Base-by-base conservation (phyloP, 2,797 vertebrate species). In the Anabacerthia variegaticeps region DNA sequence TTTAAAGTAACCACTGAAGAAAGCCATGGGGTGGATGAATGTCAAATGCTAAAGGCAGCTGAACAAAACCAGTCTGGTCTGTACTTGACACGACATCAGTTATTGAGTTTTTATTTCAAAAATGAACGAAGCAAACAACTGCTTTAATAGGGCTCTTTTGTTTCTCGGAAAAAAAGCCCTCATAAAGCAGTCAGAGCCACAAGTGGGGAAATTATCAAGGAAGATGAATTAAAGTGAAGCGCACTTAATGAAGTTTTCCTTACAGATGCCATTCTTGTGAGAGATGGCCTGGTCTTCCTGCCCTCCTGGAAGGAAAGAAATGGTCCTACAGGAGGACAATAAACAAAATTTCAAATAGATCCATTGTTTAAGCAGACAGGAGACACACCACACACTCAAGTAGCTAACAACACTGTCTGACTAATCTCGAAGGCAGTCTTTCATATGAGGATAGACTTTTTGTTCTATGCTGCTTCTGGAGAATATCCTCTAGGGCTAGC, bases 251-350 rank as follows among this genome's bases (percentile, higher is more conserved):
- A 27, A 63, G 23, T 71, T 93, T 93, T 88, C 68, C 72, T 92
- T 81, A 62, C 10, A 85, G 46, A 87, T 91, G 41, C 30, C 2
- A 0, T 46, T 72, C 48, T 69, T 78, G 58, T 66, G 85, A 88
- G 52, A 84, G 62, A 76, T 78, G 69, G 24, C 36, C 43, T 51
- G 69, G 51, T 84, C 62, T 84, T 77, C 36, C 54, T 81, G 72
- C 44, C 61, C 36, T 88, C 34, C 82, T 65, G 80, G 92, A 85
- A 83, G 28, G 76, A 85, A 92, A 93, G 52, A 95, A 85, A 91
- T 24, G 58, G 34, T 68, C 79, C 73, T 75, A 37, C 0, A 54
- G 68, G 79, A 85, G 43, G 68, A 65, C 77, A 85, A 43, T 36
- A 95, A 92, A 83, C 56, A 84, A 74, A 88, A 88, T 84, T 75